Conservation (phyloP, 2,888 invertebrate genomes). For the Pheosia gnoma region DNA sequence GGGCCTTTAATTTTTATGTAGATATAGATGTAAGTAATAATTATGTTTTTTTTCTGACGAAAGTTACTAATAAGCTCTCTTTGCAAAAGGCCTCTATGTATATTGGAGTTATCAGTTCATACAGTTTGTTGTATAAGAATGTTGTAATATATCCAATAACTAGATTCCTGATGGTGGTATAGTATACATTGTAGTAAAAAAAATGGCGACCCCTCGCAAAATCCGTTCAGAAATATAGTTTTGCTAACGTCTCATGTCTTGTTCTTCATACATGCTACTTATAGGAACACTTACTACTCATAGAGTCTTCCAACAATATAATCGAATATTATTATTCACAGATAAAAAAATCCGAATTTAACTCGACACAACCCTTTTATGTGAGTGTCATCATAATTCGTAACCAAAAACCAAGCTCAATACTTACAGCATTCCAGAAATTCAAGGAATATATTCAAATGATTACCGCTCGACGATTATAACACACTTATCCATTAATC, state of each 20-base stretch:
- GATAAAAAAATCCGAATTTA: slow-evolving; percentile 22
- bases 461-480: slow-evolving; percentile 64
- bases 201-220: too few species aligned
- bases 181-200: too few species aligned
- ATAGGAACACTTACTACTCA: too few species aligned
- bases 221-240: neutral
- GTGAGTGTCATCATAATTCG: slow-evolving; percentile 38
- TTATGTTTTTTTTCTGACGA: slow-evolving; percentile 30
- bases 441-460: slow-evolving; percentile 56
- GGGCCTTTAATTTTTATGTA: too few species aligned
- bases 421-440: slow-evolving; percentile 62
- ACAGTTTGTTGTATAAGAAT: neutral
- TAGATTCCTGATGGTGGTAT: too few species aligned
- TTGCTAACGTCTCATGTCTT: neutral
- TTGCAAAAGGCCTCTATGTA: slow-evolving; percentile 17
- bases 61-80: slow-evolving; percentile 15
- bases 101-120: slow-evolving; percentile 10
- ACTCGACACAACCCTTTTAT: slow-evolving; percentile 18
- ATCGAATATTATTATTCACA: slow-evolving; percentile 30
- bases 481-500: slow-evolving; percentile 72
- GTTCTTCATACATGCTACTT: slow-evolving; percentile 16
- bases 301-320: neutral
- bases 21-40: slow-evolving; percentile 19
- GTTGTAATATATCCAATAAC: too few species aligned
- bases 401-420: slow-evolving; percentile 52